Evolutionary conservation across 1,140 invertebrate species (phyloP), one percentile per base, ranked within the genome.

Genomic region (Drosophila melanica): DNA sequence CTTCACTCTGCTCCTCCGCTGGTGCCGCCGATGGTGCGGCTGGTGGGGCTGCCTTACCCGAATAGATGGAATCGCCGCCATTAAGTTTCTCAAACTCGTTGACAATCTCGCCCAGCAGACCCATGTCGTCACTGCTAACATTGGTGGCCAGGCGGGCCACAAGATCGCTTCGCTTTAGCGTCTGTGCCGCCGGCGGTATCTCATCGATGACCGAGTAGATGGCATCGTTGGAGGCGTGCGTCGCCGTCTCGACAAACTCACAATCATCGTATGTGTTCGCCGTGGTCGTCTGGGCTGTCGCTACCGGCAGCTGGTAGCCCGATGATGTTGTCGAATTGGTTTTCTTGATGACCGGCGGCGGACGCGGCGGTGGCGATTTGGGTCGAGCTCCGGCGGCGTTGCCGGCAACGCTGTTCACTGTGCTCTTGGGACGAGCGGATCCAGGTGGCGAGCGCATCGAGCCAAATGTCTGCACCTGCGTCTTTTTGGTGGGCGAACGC

Each of bases 161-260:
- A 20, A 91, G 68, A 64, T 91, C 90, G 37, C 90, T 91, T 7
- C 90, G 86, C 33, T 91, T 91, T 6, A 91, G 60, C 2, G 90
- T 91, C 92, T 90, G 79, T 2, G 89, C 91, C 30, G 62, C 78
- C 3, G 90, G 78, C 0, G 93, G 94, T 75, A 93, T 93, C 87
- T 97, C 97, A 85, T 97, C 96, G 48, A 97, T 97, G 0, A 97
- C 95, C 1, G 96, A 96, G 81, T 97, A 97, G 68, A 97, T 97
- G 82, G 97, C 97, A 75, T 97, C 96, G 27, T 75, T 79, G 44
- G 80, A 92, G 11, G 94, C 95, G 3, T 72, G 75, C 9, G 48
- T 51, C 0, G 94, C 93, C 0, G 93, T 92, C 73, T 95, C 93
- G 6, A 94, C 78, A 67, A 95, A 96, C 65, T 96, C 94, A 79